Conservation (phyloP, 2,113 vertebrate genomes). For the Ictidomys tridecemlineatus region DNA sequence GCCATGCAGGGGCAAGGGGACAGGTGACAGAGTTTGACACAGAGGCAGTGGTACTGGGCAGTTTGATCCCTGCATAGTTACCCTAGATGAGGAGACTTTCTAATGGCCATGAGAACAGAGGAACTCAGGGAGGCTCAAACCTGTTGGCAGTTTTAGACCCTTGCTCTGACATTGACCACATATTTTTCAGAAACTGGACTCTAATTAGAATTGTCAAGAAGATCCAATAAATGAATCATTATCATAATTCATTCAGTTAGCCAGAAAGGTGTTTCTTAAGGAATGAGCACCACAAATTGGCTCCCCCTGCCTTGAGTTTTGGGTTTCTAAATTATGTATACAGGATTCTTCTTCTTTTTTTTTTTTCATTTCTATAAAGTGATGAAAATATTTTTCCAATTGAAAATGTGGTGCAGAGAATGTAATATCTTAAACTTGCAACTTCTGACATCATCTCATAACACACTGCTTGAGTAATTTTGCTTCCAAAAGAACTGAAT, state of each 20-base stretch:
- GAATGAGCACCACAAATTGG: neutral
- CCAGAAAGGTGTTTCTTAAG: constrained; percentile 24
- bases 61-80: rapidly evolving
- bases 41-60: neutral
- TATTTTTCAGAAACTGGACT: neutral
- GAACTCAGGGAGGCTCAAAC: neutral
- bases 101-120: neutral
- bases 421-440: neutral
- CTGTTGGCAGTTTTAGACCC: neutral
- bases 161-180: neutral
- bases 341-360: neutral
- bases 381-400: neutral
- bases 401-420: neutral
- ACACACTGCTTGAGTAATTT: neutral
- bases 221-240: neutral
- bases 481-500: neutral
- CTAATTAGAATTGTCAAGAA: neutral
- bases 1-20: rapidly evolving
- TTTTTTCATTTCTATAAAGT: neutral
- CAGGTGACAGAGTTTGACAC: rapidly evolving
- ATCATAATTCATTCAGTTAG: neutral
- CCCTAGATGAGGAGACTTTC: neutral
- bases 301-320: neutral
- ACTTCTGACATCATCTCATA: neutral
- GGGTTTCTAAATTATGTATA: neutral